Percentiles rank a stretch among this genome's conserved stretches.
Evolutionary conservation across 1,140 invertebrate species (phyloP).

Genomic region (Theocolax elegans): DNA sequence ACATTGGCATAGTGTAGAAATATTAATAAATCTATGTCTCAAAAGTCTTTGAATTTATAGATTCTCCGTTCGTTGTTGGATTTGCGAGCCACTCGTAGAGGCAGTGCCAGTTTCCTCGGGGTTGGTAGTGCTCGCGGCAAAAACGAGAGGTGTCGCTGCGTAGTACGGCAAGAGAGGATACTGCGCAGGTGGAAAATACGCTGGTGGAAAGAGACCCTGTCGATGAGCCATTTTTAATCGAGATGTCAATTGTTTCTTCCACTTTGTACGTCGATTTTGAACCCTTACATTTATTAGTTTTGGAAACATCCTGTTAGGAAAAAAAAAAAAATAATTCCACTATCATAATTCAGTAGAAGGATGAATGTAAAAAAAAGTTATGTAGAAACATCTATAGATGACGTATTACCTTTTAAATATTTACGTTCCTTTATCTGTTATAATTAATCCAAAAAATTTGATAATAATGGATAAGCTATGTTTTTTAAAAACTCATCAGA

Average conservation of each 20-base stretch:
- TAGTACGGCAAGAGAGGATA: conserved; percentile 72
- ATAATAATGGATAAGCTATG: too few relatives aligned
- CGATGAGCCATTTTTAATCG: conserved; percentile 86
- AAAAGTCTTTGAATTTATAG: too few relatives aligned
- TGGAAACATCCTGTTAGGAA: neutral
- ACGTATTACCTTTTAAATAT: too few relatives aligned
- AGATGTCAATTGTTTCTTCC: conserved; percentile 95
- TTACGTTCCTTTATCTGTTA: too few relatives aligned
- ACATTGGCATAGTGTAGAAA: too few relatives aligned
- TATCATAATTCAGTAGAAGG: too few relatives aligned
- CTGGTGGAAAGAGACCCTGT: conserved; percentile 80
- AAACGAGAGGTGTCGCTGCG: conserved; percentile 46
- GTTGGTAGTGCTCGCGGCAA: neutral
- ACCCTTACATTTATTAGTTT: conserved; percentile 99
- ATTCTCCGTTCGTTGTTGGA: neutral
- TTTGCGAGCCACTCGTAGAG: neutral
- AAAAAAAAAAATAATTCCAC: neutral
- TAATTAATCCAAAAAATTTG: too few relatives aligned
- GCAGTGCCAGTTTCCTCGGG: neutral
- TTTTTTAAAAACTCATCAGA: too few relatives aligned
- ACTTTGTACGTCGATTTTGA: too few relatives aligned
- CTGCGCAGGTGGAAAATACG: conserved; percentile 75
- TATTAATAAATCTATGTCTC: too few relatives aligned
- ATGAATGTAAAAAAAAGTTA: neutral
- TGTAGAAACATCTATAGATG: too few relatives aligned